A percentile compares a stretch with the other conserved stretches of the same genome.
These are phyloP conservation scores for Euwallacea similis DNA, from an alignment of 1,140 invertebrate genomes.

Conservation along the genomic window DNA sequence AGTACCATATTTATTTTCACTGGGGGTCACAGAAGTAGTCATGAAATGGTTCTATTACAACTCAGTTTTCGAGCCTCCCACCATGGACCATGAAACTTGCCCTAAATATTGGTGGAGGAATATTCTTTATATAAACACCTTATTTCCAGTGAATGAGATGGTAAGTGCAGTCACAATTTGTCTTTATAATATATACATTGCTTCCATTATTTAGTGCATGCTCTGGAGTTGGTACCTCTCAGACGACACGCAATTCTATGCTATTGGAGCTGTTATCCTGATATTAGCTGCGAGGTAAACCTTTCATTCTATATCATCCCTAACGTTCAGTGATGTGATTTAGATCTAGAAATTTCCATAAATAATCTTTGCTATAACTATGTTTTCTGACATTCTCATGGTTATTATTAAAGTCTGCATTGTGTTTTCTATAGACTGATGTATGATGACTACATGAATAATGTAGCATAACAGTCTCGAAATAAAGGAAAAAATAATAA, in stretches of 20 bases:
- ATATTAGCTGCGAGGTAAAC: slow-evolving; percentile 65
- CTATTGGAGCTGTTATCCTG: slow-evolving; percentile 75
- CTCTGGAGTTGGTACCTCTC: slow-evolving; percentile 88
- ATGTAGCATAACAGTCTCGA: no score
- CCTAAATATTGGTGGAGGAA: slow-evolving; percentile 87
- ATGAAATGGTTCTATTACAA: slow-evolving; percentile 83
- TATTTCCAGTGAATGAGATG: slow-evolving; percentile 85
- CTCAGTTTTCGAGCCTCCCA: slow-evolving; percentile 79
- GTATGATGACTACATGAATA: no score
- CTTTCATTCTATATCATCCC: no score
- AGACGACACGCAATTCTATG: slow-evolving; percentile 83
- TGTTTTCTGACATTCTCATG: no score
- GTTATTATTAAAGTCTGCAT: no score
- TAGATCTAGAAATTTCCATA: no score
- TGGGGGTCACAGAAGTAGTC: slow-evolving; percentile 75
- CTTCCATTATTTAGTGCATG: slow-evolving; percentile 70
- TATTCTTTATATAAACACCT: slow-evolving; percentile 79
- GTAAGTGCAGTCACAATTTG: slow-evolving; percentile 53
- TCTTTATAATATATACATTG: slow-evolving; percentile 4
- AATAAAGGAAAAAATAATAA: no score
- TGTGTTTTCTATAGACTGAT: no score
- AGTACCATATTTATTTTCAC: slow-evolving; percentile 79
- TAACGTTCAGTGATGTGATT: no score
- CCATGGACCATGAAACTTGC: slow-evolving; percentile 77
- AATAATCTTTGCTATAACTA: no score